These are phyloP conservation scores for Hyla sarda DNA, from an alignment of 2,113 vertebrate genomes.

Conservation along the genomic window DNA sequence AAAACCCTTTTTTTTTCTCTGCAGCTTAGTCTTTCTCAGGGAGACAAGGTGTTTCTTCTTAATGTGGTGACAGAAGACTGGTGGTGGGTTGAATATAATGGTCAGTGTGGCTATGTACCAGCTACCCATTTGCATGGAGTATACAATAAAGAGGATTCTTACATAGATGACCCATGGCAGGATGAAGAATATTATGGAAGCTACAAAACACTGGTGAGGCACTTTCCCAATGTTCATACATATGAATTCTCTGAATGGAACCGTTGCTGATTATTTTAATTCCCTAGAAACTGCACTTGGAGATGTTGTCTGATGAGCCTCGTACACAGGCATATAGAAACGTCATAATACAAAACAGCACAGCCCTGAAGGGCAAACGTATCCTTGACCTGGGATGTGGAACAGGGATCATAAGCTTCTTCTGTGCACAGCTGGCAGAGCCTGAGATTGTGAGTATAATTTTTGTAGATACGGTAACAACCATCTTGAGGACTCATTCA, in stretches of 20 bases:
- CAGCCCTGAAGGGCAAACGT: constrained; percentile 73
- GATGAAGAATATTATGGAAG: constrained; percentile 82
- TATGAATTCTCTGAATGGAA: neutral
- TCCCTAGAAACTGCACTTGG: constrained; percentile 78
- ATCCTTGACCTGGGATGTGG: constrained; percentile 82
- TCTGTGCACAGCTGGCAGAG: constrained; percentile 75
- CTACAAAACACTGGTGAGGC: constrained; percentile 74
- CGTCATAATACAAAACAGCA: constrained; percentile 74
- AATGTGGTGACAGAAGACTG: constrained; percentile 72
- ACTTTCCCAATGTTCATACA: neutral
- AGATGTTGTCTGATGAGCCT: constrained; percentile 80
- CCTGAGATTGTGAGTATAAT: constrained; percentile 72
- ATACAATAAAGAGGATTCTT: constrained; percentile 57
- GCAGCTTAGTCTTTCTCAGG: constrained; percentile 66
- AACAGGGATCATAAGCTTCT: constrained; percentile 82
- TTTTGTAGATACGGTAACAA: neutral
- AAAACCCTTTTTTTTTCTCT: no score
- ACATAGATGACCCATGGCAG: constrained; percentile 77
- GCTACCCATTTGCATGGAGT: constrained; percentile 67
- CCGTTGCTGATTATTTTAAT: neutral
- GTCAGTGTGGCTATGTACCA: constrained; percentile 74
- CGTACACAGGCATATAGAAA: constrained; percentile 76
- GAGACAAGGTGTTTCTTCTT: constrained; percentile 69
- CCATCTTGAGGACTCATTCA: no score
- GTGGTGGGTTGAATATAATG: constrained; percentile 79